Evolutionary conservation across 2,888 invertebrate species (phyloP).

Genomic region (Microctonus hyperodae): DNA sequence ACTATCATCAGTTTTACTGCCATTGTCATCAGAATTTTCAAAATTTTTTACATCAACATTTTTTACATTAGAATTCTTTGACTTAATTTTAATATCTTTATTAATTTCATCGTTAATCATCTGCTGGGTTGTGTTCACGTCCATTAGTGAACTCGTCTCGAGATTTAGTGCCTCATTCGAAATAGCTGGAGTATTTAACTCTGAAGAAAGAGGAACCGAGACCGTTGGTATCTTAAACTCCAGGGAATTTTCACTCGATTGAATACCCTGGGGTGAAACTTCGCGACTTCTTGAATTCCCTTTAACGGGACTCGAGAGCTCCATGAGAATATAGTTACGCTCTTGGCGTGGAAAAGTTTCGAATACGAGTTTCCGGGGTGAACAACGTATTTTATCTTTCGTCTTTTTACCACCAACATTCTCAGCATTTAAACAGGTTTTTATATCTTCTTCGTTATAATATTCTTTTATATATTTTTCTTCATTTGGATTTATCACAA

Average conservation of each 20-base stretch:
- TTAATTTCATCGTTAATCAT: background rate
- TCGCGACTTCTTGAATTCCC: conserved; percentile 31
- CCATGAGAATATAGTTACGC: conserved; percentile 52
- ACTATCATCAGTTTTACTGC: conserved; percentile 10
- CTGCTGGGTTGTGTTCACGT: background rate
- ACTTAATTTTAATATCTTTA: background rate
- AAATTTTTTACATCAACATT: conserved; percentile 3
- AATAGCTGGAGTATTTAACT: conserved; percentile 15
- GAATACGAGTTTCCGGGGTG: conserved; percentile 41
- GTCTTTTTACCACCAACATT: conserved; percentile 22
- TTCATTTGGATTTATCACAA: background rate
- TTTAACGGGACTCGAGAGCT: conserved; percentile 49
- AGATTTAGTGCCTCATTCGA: conserved; percentile 13
- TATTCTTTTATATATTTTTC: conserved; percentile 7
- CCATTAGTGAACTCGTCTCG: background rate
- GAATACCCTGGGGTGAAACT: conserved; percentile 25
- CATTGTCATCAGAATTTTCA: conserved; percentile 26
- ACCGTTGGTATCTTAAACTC: conserved; percentile 4
- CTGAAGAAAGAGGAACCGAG: conserved; percentile 7
- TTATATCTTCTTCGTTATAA: conserved; percentile 13
- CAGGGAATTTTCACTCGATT: conserved; percentile 23
- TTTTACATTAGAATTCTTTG: background rate
- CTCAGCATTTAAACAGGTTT: background rate
- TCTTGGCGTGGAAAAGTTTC: conserved; percentile 51
- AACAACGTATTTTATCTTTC: conserved; percentile 38